Evolutionary conservation across 2,888 invertebrate genomes (phyloP), one percentile per base, ranked within the genome.

Genomic region (Iphiclides podalirius): DNA sequence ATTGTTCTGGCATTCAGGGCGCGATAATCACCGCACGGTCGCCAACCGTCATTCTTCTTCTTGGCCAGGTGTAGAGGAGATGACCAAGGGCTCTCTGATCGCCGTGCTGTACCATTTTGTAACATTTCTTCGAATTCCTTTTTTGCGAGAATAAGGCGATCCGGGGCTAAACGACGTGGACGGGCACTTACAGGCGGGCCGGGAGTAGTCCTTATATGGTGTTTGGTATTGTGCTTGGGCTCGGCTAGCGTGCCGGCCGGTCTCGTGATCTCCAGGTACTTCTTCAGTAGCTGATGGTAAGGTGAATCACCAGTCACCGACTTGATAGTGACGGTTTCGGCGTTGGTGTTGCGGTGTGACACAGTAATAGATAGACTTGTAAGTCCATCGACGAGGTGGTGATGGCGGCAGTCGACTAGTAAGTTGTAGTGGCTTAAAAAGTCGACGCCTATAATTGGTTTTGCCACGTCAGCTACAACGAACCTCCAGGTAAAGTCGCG

Each of bases 121-220:
- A n/a, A n/a, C n/a, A n/a, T n/a, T n/a, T n/a, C n/a, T n/a, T 69
- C 52, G 33, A 74, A 71, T 15, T 72, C 67, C 1, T 45, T 9
- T 13, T 63, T 58, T 0, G 71, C 70, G 1, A 64, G 60, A 16
- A 57, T 55, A 0, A 67, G 44, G 17, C 57, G 56, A 11, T 67
- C 64, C 0, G 70, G 70, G 3, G 64, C 66, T 2, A 72, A 44
- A 0, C 69, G 59, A 1, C 70, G 60, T 1, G 72, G 68, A 7
- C 49, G 26, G 28, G 54, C 54, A 1, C 52, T 52, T 0, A 63
- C 58, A 0, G 67, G 65, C 0, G 65, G 67, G 1, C 66, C 64
- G 41, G 60, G 56, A 6, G 61, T 64, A 1, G 63, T 72, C 12
- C 57, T 48, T 4, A 64, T 66, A 39, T 61, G 47, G 39, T 66